These are phyloP conservation scores for Brachystomella parvula DNA, from an alignment of 1,140 invertebrate genomes.

Conservation along the genomic window DNA sequence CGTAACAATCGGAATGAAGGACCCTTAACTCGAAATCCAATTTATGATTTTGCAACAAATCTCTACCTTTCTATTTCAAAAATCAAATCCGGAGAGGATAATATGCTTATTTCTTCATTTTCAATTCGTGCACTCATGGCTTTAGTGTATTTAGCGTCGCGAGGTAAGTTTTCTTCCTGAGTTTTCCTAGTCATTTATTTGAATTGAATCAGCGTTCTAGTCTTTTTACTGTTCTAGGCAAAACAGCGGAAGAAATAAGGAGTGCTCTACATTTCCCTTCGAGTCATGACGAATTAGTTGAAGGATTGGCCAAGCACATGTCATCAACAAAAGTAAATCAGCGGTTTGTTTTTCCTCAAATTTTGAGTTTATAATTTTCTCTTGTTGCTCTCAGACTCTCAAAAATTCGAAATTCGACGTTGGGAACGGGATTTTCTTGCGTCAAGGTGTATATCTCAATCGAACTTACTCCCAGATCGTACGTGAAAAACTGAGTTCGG, in stretches of 20 bases:
- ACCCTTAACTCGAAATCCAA: constrained; percentile 6
- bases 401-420: constrained; percentile 19
- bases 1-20: neutral
- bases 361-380: neutral
- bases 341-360: neutral
- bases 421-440: constrained; percentile 22
- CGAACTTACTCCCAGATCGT: constrained; percentile 10
- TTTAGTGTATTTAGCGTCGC: constrained; percentile 18
- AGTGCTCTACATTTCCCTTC: constrained; percentile 8
- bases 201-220: neutral
- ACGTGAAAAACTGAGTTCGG: neutral
- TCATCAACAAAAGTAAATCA: constrained; percentile 1
- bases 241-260: constrained; percentile 20
- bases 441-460: neutral
- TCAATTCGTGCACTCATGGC: constrained; percentile 22
- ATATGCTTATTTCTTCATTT: constrained; percentile 28
- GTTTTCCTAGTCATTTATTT: neutral
- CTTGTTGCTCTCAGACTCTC: neutral
- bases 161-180: constrained; percentile 1
- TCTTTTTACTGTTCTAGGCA: constrained; percentile 6
- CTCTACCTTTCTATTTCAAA: constrained; percentile 11
- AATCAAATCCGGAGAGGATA: neutral
- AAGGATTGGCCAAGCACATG: constrained; percentile 15
- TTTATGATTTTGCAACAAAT: constrained; percentile 27
- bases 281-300: constrained; percentile 12